Conservation (phyloP, 2,888 invertebrate species). For the Lacanobia wlatinum region DNA sequence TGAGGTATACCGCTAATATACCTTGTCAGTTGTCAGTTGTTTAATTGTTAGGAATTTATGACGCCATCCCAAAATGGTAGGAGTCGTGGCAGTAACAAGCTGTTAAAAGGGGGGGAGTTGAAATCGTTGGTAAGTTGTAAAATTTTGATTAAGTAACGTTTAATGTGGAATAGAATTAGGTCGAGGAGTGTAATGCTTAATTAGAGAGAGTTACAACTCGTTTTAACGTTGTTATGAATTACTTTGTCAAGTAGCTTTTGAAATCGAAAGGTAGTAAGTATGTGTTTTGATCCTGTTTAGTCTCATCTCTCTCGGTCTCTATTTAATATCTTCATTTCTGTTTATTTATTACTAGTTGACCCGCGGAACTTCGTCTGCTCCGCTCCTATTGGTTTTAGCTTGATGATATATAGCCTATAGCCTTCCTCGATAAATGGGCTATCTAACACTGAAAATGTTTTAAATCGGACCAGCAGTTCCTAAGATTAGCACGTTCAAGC, state of each 20-base stretch:
- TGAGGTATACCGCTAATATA: slow-evolving; percentile 34
- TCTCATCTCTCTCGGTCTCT: no score
- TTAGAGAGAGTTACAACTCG: background rate
- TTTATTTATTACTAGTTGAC: no score
- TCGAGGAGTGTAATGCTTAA: background rate
- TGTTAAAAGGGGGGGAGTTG: slow-evolving; percentile 22
- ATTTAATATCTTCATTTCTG: no score
- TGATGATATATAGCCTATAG: no score
- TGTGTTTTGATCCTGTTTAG: no score
- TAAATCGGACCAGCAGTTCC: no score
- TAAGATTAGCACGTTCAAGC: no score
- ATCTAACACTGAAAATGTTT: no score
- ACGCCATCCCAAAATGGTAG: slow-evolving; percentile 28
- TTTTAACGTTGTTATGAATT: background rate
- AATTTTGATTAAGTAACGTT: slow-evolving; percentile 24
- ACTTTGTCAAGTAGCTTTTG: background rate
- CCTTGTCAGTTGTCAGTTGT: slow-evolving; percentile 39
- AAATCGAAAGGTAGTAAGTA: no score
- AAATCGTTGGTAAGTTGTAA: background rate
- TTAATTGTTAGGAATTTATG: slow-evolving; percentile 65
- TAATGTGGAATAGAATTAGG: background rate
- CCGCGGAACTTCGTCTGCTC: no score
- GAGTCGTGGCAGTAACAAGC: background rate
- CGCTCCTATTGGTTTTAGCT: no score
- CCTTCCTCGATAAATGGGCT: no score